These are phyloP conservation scores for Drosophila quinaria DNA, from an alignment of 2,888 invertebrate genomes.

Conservation along the genomic window DNA sequence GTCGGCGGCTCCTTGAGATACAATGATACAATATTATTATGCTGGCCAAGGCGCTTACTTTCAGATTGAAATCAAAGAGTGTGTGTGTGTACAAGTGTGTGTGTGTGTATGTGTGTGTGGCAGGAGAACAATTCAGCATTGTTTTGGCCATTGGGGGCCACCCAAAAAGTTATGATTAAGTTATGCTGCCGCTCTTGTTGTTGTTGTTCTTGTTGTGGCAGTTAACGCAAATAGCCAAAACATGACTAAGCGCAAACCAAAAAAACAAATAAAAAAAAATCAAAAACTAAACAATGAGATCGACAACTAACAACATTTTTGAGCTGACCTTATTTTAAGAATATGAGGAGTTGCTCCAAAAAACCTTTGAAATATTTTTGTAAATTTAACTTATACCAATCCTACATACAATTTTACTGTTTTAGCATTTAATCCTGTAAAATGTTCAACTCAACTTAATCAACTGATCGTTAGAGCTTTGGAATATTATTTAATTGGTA, in stretches of 20 bases:
- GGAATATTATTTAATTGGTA: too few species aligned
- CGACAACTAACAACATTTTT: slow-evolving; percentile 26
- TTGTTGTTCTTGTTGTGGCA: slow-evolving; percentile 27
- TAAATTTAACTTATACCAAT: too few species aligned
- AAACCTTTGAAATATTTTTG: too few species aligned
- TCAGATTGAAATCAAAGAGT: slow-evolving; percentile 78
- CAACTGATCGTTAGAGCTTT: too few species aligned
- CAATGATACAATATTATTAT: slow-evolving; percentile 80
- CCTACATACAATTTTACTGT: too few species aligned
- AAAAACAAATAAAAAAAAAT: background rate
- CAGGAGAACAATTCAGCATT: slow-evolving; percentile 76
- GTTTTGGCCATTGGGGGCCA: slow-evolving; percentile 78
- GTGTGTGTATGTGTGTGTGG: slow-evolving; percentile 33
- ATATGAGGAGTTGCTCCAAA: too few species aligned
- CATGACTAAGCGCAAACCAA: slow-evolving; percentile 65
- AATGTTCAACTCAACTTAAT: too few species aligned
- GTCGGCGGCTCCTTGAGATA: slow-evolving; percentile 76
- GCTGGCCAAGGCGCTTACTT: slow-evolving; percentile 67
- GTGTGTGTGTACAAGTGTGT: slow-evolving; percentile 22
- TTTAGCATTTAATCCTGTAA: too few species aligned
- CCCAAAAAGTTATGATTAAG: slow-evolving; percentile 84
- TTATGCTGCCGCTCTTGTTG: slow-evolving; percentile 58
- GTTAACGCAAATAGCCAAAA: slow-evolving; percentile 72
- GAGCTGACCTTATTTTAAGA: background rate
- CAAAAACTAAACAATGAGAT: slow-evolving; percentile 1